Evolutionary conservation across 2,888 invertebrate species (phyloP).

Genomic region (Heliconius hortense): DNA sequence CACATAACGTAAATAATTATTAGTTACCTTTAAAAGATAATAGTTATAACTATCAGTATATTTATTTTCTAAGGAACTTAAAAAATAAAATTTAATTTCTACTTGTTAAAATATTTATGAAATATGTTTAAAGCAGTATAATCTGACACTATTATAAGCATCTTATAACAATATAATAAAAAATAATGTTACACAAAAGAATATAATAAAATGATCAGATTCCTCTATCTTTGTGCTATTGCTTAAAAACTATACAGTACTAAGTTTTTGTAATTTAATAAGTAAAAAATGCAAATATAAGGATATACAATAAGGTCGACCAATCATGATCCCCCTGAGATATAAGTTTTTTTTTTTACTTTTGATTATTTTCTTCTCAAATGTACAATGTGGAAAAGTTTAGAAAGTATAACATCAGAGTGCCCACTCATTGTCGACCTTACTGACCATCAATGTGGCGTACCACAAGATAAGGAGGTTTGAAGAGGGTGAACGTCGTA

Average conservation of each 20-base stretch:
- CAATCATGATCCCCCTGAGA: background rate
- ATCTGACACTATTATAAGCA: background rate
- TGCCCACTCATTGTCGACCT: no score
- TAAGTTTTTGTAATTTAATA: background rate
- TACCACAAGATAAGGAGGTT: no score
- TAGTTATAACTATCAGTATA: no score
- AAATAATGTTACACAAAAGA: background rate
- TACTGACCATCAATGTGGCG: no score
- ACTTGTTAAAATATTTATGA: no score
- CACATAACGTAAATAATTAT: background rate
- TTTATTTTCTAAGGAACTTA: no score
- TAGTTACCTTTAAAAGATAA: background rate
- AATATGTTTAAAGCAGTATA: no score
- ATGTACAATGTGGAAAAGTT: background rate
- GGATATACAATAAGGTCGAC: background rate
- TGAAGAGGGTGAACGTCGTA: background rate
- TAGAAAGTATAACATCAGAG: background rate
- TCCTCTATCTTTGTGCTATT: background rate
- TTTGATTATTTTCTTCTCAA: background rate
- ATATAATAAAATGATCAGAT: slow-evolving; percentile 1
- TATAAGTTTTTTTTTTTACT: no score
- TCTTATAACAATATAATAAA: background rate
- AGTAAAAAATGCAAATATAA: background rate
- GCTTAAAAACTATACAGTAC: background rate
- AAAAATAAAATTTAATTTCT: no score